Evolutionary conservation across 2,113 vertebrate species (phyloP), one percentile per base, ranked within the genome.

Genomic region (Amazona guildingii): DNA sequence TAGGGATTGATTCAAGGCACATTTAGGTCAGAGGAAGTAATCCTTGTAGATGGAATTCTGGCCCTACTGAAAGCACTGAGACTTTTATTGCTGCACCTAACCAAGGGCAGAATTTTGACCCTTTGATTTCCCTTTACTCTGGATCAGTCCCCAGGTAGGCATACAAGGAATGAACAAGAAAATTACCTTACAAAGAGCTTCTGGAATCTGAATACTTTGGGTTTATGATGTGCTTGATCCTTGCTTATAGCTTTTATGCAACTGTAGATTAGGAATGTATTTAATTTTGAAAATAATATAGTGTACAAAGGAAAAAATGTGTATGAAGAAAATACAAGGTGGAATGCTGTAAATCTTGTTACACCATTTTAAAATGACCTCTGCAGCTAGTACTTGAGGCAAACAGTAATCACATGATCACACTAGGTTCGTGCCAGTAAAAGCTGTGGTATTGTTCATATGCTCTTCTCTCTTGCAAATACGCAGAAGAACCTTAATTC

Each of bases 1-100:
- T 96, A 95, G 90, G 68, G 67, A 46, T 88, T 90, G 93, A 94
- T 95, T 94, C 90, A 95, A 83, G 92, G 90, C 90, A 88, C 93
- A 96, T 97, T 83, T 94, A 95, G 94, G 94, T 96, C 94, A 97
- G 91, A 94, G 82, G 92, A 96, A 86, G 79, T 96, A 96, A 96
- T 96, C 93, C 79, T 80, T 88, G 43, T 86, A 51, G 59, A 77
- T 77, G 87, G 93, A 96, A 90, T 97, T 96, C 87, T 94, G 90
- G 75, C 79, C 79, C 46, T 83, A 23, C 46, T 86, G 54, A 80
- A 88, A 77, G 66, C 41, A 74, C 24, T 74, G 76, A 76, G 43
- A 66, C 59, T 94, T 95, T 33, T n/a, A 79, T 82, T 88, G 41
- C 69, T 82, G 66, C 29, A 55, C 55, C 54, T 89, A 69, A 52